These are phyloP conservation scores for Arion vulgaris DNA, from an alignment of 1,140 invertebrate genomes.

Conservation along the genomic window DNA sequence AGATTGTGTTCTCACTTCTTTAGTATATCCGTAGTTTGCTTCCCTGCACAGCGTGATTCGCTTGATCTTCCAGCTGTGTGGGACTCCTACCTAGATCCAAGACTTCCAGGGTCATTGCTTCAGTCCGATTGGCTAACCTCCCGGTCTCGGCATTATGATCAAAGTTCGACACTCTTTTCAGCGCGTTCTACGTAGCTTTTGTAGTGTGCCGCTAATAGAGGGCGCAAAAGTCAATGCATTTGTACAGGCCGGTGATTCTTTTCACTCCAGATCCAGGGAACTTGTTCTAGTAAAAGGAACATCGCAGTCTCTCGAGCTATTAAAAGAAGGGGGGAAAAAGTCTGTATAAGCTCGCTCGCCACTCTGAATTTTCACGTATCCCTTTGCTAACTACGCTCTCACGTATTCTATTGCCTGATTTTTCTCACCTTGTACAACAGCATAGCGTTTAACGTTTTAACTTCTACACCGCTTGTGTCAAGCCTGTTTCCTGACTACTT, in stretches of 20 bases:
- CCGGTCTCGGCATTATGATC: background rate
- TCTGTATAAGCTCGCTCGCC: background rate
- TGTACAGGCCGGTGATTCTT: background rate
- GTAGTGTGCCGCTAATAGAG: background rate
- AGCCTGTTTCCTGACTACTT: background rate
- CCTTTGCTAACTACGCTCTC: background rate
- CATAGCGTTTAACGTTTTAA: background rate
- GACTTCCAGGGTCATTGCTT: background rate
- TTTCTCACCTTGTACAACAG: slow-evolving; percentile 7
- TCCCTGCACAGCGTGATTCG: too few species aligned
- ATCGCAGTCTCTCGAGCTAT: background rate
- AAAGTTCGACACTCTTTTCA: background rate
- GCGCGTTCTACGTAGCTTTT: background rate
- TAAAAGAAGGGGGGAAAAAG: too few species aligned
- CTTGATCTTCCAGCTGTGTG: too few species aligned
- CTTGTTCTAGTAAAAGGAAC: background rate
- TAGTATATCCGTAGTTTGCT: too few species aligned
- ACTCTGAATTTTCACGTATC: slow-evolving; percentile 2
- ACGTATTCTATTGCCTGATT: background rate
- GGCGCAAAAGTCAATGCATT: slow-evolving; percentile 2
- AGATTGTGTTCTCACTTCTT: too few species aligned
- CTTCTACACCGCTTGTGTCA: background rate
- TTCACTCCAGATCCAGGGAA: background rate
- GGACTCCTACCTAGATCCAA: background rate
- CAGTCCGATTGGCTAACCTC: background rate